phyloP scores from a whole-genome alignment of 2,888 invertebrate species.

The Drosophila koepferae region DNA sequence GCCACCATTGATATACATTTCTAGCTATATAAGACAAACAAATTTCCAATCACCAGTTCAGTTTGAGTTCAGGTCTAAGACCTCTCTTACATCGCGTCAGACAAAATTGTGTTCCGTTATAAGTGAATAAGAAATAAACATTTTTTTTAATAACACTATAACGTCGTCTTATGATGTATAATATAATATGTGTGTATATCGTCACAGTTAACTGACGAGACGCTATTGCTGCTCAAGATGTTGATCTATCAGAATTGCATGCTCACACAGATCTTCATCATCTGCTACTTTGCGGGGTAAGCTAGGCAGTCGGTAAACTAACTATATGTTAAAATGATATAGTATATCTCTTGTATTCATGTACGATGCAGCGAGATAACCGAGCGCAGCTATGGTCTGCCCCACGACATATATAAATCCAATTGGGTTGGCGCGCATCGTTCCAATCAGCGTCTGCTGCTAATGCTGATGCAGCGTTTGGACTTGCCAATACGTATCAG shows the following conservation, averaged over 20 bases:
- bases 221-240: slow-evolving; percentile 49
- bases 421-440: slow-evolving; percentile 67
- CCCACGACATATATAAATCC: slow-evolving; percentile 61
- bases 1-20: too few relatives aligned
- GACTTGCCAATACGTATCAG: slow-evolving; percentile 54
- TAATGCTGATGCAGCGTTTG: slow-evolving; percentile 68
- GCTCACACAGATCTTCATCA: slow-evolving; percentile 70
- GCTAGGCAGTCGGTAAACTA: not conserved
- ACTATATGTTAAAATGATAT: not conserved
- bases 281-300: slow-evolving; percentile 74
- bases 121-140: too few relatives aligned
- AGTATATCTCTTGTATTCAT: not conserved
- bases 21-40: too few relatives aligned
- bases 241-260: slow-evolving; percentile 66
- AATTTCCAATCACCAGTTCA: too few relatives aligned
- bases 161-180: too few relatives aligned
- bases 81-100: too few relatives aligned
- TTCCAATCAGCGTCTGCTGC: slow-evolving; percentile 54
- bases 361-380: slow-evolving; percentile 54
- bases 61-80: too few relatives aligned
- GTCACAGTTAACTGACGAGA: slow-evolving; percentile 52
- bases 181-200: not conserved
- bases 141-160: too few relatives aligned
- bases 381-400: slow-evolving; percentile 56
- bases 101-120: too few relatives aligned